These are phyloP conservation scores for Drosophila macrothrix DNA, from an alignment of 2,888 invertebrate species.

Conservation along the genomic window DNA sequence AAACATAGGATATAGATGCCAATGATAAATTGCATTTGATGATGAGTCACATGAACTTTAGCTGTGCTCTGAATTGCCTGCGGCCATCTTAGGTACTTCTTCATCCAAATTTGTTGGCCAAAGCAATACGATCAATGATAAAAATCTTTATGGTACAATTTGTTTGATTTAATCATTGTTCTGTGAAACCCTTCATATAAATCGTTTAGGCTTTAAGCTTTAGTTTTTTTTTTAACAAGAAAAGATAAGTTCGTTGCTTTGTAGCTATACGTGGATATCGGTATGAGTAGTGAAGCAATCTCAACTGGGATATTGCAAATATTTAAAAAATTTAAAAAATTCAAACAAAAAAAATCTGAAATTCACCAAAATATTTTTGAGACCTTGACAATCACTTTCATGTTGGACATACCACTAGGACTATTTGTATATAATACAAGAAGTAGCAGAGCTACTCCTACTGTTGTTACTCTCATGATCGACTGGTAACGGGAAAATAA, in stretches of 20 bases:
- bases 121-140: not conserved
- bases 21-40: constrained; percentile 16
- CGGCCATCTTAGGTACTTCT: constrained; percentile 1
- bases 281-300: not conserved
- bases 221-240: not conserved
- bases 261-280: not conserved
- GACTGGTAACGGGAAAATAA: not conserved
- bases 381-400: no score
- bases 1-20: constrained; percentile 16
- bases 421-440: not conserved
- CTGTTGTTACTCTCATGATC: not conserved
- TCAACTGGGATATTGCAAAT: not conserved
- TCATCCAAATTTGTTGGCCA: not conserved
- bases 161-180: not conserved
- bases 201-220: not conserved
- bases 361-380: no score
- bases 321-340: no score
- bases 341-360: no score
- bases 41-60: constrained; percentile 10
- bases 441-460: not conserved
- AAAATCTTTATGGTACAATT: not conserved
- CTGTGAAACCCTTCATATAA: not conserved
- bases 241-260: not conserved
- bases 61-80: not conserved
- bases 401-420: not conserved